phyloP scores from a whole-genome alignment of 2,888 invertebrate genomes.

The Agriopis leucophaearia region DNA sequence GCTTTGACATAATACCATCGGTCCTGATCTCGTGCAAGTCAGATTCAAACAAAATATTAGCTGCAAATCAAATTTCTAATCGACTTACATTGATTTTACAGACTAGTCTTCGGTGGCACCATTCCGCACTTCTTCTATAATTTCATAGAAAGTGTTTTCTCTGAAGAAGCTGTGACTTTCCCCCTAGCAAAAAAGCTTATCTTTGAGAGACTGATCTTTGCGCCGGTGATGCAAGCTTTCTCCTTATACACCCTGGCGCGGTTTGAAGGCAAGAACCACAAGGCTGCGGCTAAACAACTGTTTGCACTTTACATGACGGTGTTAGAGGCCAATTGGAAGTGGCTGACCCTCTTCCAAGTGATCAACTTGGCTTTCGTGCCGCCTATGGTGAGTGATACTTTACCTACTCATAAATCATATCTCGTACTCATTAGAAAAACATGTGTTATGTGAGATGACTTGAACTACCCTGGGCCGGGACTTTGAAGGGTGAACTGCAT shows the following conservation, averaged over 20 bases:
- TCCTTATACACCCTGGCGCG: slow-evolving; percentile 91
- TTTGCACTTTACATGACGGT: slow-evolving; percentile 88
- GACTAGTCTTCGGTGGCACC: slow-evolving; percentile 92
- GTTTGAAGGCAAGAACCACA: slow-evolving; percentile 92
- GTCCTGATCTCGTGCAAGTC: no score
- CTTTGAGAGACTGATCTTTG: slow-evolving; percentile 90
- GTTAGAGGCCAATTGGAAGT: slow-evolving; percentile 91
- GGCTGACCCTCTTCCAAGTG: slow-evolving; percentile 90
- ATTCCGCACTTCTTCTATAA: slow-evolving; percentile 93
- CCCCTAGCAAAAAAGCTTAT: slow-evolving; percentile 87
- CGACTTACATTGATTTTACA: slow-evolving; percentile 55
- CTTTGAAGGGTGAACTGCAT: no score
- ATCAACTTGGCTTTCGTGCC: slow-evolving; percentile 92
- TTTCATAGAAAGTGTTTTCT: slow-evolving; percentile 87
- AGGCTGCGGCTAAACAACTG: slow-evolving; percentile 88
- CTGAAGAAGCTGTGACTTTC: slow-evolving; percentile 85
- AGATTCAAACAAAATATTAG: no score
- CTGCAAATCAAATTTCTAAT: no score
- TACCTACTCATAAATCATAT: no score
- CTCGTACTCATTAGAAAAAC: not conserved
- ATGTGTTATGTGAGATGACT: no score
- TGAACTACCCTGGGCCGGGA: no score
- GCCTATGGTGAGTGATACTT: slow-evolving; percentile 88
- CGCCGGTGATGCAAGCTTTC: slow-evolving; percentile 90
- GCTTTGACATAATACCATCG: no score